Evolutionary conservation across 2,888 invertebrate species (phyloP).

Genomic region (Ctenicera cuprea): DNA sequence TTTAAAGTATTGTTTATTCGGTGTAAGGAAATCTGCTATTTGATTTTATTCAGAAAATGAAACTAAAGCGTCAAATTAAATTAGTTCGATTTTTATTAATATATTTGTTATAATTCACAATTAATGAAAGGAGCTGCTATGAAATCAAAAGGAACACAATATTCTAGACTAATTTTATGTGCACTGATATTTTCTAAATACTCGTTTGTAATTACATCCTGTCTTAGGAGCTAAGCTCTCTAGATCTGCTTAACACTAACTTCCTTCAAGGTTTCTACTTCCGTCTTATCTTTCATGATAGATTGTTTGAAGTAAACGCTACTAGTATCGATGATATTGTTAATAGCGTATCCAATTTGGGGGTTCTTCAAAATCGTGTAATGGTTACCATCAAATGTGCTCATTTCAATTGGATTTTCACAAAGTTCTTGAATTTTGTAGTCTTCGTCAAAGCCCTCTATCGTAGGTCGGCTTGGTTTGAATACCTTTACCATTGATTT

Average conservation of each 20-base stretch:
- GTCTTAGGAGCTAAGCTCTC: background rate
- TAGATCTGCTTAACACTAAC: conserved; percentile 12
- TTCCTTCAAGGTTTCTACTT: conserved; percentile 3
- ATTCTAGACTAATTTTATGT: no score
- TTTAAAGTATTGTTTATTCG: no score
- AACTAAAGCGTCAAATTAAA: no score
- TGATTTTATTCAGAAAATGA: no score
- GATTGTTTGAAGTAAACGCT: conserved; percentile 31
- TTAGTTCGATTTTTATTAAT: no score
- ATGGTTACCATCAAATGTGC: conserved; percentile 84
- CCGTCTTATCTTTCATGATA: background rate
- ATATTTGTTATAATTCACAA: no score
- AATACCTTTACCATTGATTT: conserved; percentile 78
- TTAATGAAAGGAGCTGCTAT: no score
- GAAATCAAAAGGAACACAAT: no score
- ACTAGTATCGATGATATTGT: conserved; percentile 60
- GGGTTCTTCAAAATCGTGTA: conserved; percentile 82
- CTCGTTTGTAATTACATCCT: no score
- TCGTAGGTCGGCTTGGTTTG: conserved; percentile 77
- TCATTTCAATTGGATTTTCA: conserved; percentile 76
- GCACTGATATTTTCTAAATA: no score
- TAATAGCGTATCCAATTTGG: conserved; percentile 78
- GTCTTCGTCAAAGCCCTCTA: conserved; percentile 76
- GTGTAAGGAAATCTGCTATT: no score
- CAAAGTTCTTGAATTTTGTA: conserved; percentile 80